Base-by-base conservation (phyloP, 1,140 invertebrate species). In the Zaprionus gabonicus region DNA sequence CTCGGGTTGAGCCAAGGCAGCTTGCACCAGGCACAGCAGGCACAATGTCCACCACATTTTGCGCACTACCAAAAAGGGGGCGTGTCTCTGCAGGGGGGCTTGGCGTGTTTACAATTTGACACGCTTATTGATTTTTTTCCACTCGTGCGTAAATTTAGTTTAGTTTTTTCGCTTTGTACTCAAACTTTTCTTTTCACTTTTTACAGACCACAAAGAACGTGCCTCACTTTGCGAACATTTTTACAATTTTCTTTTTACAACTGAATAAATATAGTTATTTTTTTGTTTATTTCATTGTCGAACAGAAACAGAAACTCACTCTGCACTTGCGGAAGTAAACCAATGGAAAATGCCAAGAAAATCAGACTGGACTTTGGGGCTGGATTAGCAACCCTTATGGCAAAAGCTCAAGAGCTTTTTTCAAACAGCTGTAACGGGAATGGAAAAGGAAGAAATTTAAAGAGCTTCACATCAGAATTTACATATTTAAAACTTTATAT, bases 91-190 rank as follows among this genome's bases (percentile, higher is more conserved):
- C 15, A 41, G n/a, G 80, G 70, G 78, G 84, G 81, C 85, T 84
- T 87, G 84, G 58, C 84, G 85, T 87, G 84, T 87, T 87, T 87
- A 87, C 84, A 88, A 78, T 79, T 71, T 73, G 46, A 87, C 78
- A 88, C 85, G 84, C 78, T 78, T 90, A 87, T 87, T 87, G 84
- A 87, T 87, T 87, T 77, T 80, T 78, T 78, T 72, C n/a, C n/a
- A 27, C 13, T 25, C 13, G 25, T 77, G 59, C 56, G 55, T 28
- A 56, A 28, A 63, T 41, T 66, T 49, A 34, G 3, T 34, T 10
- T 34, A 2, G 31, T 59, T 28, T 28, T 59, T 38, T 1, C 31
- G 36, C 23, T 20, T 51, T n/a, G n/a, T 36, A 51, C 15, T 60
- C 4, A 27, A 49, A 23, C 5, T 20, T 49, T 20, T 49, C 10